Conservation (phyloP, 2,797 vertebrate species). For the Parauchenoglanis ngamensis region DNA sequence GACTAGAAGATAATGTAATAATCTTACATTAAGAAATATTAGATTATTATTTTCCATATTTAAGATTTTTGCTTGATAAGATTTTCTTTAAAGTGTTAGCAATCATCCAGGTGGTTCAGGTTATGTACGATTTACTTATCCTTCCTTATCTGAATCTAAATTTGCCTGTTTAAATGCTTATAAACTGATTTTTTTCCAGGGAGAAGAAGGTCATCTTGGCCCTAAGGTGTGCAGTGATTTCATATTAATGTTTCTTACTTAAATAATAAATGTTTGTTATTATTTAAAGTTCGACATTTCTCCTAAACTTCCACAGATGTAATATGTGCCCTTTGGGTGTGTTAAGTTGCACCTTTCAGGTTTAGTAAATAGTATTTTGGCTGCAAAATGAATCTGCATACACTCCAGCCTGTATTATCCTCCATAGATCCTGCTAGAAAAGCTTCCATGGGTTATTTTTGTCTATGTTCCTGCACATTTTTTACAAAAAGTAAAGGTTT, state of each 20-base stretch:
- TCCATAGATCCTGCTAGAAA: not conserved
- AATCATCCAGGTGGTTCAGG: not conserved
- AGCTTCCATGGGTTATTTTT: not conserved
- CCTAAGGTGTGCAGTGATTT: not conserved
- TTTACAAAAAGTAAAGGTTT: not conserved
- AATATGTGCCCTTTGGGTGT: not conserved
- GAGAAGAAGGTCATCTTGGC: not conserved
- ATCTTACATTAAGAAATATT: not conserved
- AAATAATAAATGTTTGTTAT: not conserved
- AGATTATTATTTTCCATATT: not conserved
- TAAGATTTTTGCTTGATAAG: too few species aligned
- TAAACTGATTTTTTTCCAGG: conserved; percentile 6
- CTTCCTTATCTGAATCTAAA: not conserved
- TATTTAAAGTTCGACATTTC: not conserved
- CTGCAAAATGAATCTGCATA: not conserved
- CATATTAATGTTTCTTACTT: not conserved
- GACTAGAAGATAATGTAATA: not conserved
- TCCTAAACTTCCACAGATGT: not conserved
- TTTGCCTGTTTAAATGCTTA: not conserved
- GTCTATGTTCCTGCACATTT: not conserved
- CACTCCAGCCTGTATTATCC: not conserved
- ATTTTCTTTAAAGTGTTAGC: not conserved
- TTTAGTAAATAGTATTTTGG: not conserved
- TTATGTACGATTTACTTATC: not conserved
- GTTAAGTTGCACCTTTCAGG: not conserved